Evolutionary conservation across 2,888 invertebrate genomes (phyloP), one percentile per base, ranked within the genome.

Genomic region (Odontothrips loti): DNA sequence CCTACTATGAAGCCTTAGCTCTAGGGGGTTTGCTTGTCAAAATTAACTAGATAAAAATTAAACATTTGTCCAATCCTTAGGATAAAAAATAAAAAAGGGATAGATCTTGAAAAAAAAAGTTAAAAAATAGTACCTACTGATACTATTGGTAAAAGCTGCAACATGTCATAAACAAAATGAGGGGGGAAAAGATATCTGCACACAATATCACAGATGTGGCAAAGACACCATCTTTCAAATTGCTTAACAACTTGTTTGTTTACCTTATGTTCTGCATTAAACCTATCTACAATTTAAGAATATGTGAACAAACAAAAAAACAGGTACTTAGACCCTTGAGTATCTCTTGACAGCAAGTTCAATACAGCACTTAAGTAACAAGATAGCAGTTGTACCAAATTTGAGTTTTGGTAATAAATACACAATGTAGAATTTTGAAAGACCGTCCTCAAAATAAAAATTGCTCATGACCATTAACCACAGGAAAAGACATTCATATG

Each of bases 191-290:
- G n/a, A n/a, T n/a, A 58, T 58, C 20, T 15, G 17, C 58, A 58
- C 58, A 58, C 58, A 58, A 58, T 58, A 58, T 58, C 58, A 58
- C 58, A 58, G 58, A 58, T 58, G 58, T 58, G 58, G 58, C 20
- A 20, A 58, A 58, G 58, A 20, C 58, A 58, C 58, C 17, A 58
- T 43, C 15, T 58, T 20, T 58, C 58, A 58, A 20, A 9, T 58
- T 58, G 20, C 58, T 58, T 43, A 43, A 43, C 34, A 2, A 43
- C 34, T 43, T 43, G 34, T 6, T 15, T 51, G 17, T 17, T 15
- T 51, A 51, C 51, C 17, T 9, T 10, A 58, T 20, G 20, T 15
- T 58, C 17, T 0, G 15, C 0, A 43, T 6, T 43, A 43, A 43
- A 43, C 34, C 34, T 43, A 43, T 43, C 34, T 4, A 43, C 34